phyloP scores from a whole-genome alignment of 2,888 invertebrate genomes.

The Vesta saturnalis region DNA sequence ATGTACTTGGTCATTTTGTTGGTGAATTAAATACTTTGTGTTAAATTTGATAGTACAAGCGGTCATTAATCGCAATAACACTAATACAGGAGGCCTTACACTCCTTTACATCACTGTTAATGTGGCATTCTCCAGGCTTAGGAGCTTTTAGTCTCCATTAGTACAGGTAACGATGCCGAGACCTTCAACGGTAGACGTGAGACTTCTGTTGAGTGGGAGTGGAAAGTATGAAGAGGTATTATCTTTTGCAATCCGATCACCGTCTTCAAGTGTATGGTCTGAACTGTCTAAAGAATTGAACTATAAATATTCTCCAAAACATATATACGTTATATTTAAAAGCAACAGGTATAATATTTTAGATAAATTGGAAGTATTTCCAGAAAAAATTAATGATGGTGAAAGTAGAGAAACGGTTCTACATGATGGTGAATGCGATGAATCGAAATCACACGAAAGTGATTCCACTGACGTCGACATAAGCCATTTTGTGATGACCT shows the following conservation, averaged over 20 bases:
- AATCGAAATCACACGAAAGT: neutral
- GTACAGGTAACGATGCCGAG: neutral
- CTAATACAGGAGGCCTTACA: too few species aligned
- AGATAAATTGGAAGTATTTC: neutral
- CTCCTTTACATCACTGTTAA: too few species aligned
- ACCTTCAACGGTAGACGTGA: neutral
- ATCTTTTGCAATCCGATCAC: neutral
- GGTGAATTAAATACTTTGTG: too few species aligned
- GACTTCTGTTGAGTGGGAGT: neutral
- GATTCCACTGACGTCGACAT: neutral
- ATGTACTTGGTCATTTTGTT: too few species aligned
- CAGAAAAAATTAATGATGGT: neutral
- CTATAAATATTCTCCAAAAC: constrained; percentile 1
- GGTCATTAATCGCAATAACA: too few species aligned
- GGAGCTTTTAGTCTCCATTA: too few species aligned
- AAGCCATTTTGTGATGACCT: neutral
- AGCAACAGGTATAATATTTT: constrained; percentile 1
- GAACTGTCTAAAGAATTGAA: neutral
- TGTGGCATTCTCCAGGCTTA: too few species aligned
- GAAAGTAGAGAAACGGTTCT: neutral
- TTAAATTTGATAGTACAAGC: too few species aligned
- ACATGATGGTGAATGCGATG: neutral
- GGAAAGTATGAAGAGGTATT: neutral
- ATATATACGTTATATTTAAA: neutral
- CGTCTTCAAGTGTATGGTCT: neutral